Evolutionary conservation across 2,888 invertebrate genomes (phyloP).

Genomic region (Epinotia brunnichana): DNA sequence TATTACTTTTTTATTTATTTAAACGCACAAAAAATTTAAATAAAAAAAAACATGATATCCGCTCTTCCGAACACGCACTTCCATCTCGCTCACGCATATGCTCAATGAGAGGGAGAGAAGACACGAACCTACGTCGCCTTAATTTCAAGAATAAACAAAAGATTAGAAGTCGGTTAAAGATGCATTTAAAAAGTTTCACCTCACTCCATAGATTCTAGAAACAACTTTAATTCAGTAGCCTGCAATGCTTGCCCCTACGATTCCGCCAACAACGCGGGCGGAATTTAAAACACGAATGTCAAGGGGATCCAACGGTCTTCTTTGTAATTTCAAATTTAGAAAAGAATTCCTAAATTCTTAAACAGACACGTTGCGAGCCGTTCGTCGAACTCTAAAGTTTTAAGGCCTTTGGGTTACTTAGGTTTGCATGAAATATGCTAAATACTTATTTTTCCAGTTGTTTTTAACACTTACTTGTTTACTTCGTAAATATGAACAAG

Average conservation of each 20-base stretch:
- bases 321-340: constrained; percentile 52
- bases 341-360: constrained; percentile 33
- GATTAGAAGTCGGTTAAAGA: background rate
- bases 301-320: constrained; percentile 46
- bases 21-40: too few relatives aligned
- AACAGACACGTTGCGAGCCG: constrained; percentile 29
- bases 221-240: constrained; percentile 19
- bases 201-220: constrained; percentile 28
- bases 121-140: too few relatives aligned
- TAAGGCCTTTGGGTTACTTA: constrained; percentile 27
- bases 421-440: constrained; percentile 26
- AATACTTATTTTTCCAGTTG: constrained; percentile 22
- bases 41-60: too few relatives aligned
- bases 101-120: too few relatives aligned
- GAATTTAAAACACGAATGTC: constrained; percentile 50
- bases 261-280: constrained; percentile 41
- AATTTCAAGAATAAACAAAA: background rate
- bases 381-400: background rate
- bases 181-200: constrained; percentile 16
- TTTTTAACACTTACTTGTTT: constrained; percentile 18
- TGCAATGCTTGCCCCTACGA: constrained; percentile 41
- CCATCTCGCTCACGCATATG: too few relatives aligned
- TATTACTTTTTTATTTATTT: too few relatives aligned
- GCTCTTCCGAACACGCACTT: too few relatives aligned
- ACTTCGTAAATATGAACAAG: constrained; percentile 1